Evolutionary conservation across 2,888 invertebrate species (phyloP).

Genomic region (Leucania comma): DNA sequence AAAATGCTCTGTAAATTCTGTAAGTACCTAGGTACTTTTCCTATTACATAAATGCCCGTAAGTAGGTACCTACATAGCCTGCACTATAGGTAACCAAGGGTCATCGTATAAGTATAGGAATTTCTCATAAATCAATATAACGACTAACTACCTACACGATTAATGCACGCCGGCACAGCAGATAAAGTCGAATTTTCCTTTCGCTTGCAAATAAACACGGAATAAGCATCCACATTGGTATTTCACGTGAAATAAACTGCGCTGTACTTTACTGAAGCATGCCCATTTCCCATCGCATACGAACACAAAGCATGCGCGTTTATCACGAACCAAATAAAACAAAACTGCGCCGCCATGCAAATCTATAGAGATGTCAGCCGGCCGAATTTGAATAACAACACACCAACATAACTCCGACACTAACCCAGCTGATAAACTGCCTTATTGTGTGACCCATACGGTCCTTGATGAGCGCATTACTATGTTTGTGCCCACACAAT

Average conservation of each 20-base stretch:
- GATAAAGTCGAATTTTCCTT: slow-evolving; percentile 13
- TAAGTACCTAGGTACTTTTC: neutral
- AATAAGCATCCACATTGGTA: slow-evolving; percentile 50
- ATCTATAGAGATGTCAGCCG: slow-evolving; percentile 66
- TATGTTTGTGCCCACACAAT: slow-evolving; percentile 42
- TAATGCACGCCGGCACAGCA: neutral
- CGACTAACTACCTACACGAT: neutral
- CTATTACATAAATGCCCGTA: too few relatives aligned
- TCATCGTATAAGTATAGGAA: neutral
- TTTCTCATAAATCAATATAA: neutral
- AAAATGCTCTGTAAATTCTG: too few relatives aligned
- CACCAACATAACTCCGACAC: slow-evolving; percentile 28
- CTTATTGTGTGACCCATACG: slow-evolving; percentile 31
- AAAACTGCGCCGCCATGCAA: slow-evolving; percentile 42
- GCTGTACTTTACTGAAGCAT: slow-evolving; percentile 55
- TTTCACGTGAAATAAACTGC: slow-evolving; percentile 56
- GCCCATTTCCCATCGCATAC: slow-evolving; percentile 56
- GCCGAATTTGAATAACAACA: slow-evolving; percentile 63
- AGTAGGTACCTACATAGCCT: too few relatives aligned
- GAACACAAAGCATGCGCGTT: slow-evolving; percentile 60
- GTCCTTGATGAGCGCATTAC: slow-evolving; percentile 28
- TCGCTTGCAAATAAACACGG: slow-evolving; percentile 44
- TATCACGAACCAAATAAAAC: slow-evolving; percentile 63
- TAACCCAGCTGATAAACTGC: slow-evolving; percentile 37
- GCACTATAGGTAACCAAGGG: neutral